These are phyloP conservation scores for Meteorus colon DNA, from an alignment of 2,888 invertebrate genomes.

Conservation along the genomic window DNA sequence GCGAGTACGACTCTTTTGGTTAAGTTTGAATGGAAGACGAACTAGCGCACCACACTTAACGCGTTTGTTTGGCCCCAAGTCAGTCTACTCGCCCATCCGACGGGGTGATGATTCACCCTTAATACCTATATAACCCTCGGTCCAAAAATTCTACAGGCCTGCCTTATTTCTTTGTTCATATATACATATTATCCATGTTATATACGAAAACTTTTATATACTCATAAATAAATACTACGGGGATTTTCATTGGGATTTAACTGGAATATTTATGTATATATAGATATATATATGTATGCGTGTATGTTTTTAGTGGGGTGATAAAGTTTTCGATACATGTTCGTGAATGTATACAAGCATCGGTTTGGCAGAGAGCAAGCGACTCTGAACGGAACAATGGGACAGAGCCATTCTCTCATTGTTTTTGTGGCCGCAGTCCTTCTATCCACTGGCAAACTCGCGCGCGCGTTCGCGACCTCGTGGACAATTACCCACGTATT, in stretches of 20 bases:
- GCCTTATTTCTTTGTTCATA: not conserved
- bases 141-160: conserved; percentile 3
- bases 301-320: conserved; percentile 5
- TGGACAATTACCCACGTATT: conserved; percentile 30
- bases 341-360: conserved; percentile 6
- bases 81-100: conserved; percentile 10
- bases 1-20: conserved; percentile 21
- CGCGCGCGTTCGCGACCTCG: conserved; percentile 22
- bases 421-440: conserved; percentile 19
- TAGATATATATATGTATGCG: not conserved
- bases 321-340: conserved; percentile 24
- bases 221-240: conserved; percentile 9
- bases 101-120: conserved; percentile 19
- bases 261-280: not conserved
- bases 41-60: not conserved
- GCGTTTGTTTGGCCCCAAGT: conserved; percentile 15
- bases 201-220: conserved; percentile 12
- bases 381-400: conserved; percentile 13
- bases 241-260: conserved; percentile 8
- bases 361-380: conserved; percentile 9
- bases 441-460: not conserved
- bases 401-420: conserved; percentile 42
- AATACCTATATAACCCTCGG: conserved; percentile 19
- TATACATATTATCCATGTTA: conserved; percentile 9
- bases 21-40: not conserved